Percentiles rank a stretch among this genome's conserved stretches.
These are phyloP conservation scores for Psittacara wagleri DNA, from an alignment of 2,113 vertebrate species.

Conservation along the genomic window DNA sequence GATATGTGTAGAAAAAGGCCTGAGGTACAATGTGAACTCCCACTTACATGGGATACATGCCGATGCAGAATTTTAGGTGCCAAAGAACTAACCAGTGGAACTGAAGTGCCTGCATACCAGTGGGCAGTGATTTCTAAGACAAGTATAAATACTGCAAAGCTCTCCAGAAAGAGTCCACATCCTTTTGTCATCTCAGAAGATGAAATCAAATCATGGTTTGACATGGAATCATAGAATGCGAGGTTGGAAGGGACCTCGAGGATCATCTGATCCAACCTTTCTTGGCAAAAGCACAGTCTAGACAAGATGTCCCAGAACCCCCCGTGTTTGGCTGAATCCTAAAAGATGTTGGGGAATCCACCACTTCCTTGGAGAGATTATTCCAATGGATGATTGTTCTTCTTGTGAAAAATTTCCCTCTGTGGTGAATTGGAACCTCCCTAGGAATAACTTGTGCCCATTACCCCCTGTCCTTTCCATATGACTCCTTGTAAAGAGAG, in stretches of 20 bases:
- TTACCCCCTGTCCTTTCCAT: background rate
- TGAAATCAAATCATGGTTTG: background rate
- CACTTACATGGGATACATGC: accelerated
- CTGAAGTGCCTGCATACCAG: background rate
- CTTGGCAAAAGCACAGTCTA: background rate
- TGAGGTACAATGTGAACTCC: background rate
- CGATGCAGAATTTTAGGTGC: background rate
- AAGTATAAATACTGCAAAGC: background rate
- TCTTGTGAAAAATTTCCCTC: background rate
- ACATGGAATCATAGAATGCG: background rate
- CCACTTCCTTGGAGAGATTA: background rate
- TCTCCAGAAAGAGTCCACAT: background rate
- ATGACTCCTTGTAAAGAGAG: background rate
- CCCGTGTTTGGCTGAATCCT: background rate
- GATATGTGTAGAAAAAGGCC: background rate
- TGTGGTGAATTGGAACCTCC: background rate
- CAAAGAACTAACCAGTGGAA: background rate
- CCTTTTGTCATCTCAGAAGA: background rate
- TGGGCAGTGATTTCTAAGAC: background rate
- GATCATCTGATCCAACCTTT: background rate
- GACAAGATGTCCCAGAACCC: background rate
- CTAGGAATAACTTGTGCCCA: background rate
- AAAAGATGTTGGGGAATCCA: background rate
- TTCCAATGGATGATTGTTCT: background rate
- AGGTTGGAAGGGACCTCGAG: background rate